Percentiles rank a stretch among this genome's conserved stretches.
These are phyloP conservation scores for Vanessa atalanta DNA, from an alignment of 1,140 invertebrate genomes.

Conservation along the genomic window DNA sequence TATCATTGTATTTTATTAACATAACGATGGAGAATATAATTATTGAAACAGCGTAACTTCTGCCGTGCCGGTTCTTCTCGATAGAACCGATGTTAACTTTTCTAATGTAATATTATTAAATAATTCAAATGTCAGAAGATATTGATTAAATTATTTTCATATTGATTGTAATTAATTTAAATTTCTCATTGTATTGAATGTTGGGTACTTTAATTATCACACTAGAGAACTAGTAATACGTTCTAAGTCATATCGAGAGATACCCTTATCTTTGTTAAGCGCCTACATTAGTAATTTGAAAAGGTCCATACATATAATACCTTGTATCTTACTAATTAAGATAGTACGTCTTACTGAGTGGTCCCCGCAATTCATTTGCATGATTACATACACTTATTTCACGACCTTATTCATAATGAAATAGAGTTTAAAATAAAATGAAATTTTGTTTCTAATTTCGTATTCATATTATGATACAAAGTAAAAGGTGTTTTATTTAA, in stretches of 20 bases:
- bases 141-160: too few species aligned
- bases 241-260: constrained; percentile 30
- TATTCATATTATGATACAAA: constrained; percentile 20
- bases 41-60: too few species aligned
- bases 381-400: constrained; percentile 38
- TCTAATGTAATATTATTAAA: too few species aligned
- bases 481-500: constrained; percentile 12
- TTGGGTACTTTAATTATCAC: not conserved
- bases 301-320: constrained; percentile 50
- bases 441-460: constrained; percentile 23
- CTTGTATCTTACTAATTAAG: constrained; percentile 70
- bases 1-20: too few species aligned
- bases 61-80: too few species aligned
- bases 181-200: not conserved
- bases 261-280: constrained; percentile 39
- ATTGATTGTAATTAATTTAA: not conserved
- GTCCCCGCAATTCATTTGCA: constrained; percentile 60
- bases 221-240: not conserved
- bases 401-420: constrained; percentile 14
- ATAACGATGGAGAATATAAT: too few species aligned
- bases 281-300: constrained; percentile 52
- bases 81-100: too few species aligned
- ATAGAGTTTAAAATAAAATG: constrained; percentile 44
- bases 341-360: constrained; percentile 57
- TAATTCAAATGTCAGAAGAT: too few species aligned